Evolutionary conservation across 1,140 invertebrate genomes (phyloP).

Genomic region (Metaphire vulgaris): DNA sequence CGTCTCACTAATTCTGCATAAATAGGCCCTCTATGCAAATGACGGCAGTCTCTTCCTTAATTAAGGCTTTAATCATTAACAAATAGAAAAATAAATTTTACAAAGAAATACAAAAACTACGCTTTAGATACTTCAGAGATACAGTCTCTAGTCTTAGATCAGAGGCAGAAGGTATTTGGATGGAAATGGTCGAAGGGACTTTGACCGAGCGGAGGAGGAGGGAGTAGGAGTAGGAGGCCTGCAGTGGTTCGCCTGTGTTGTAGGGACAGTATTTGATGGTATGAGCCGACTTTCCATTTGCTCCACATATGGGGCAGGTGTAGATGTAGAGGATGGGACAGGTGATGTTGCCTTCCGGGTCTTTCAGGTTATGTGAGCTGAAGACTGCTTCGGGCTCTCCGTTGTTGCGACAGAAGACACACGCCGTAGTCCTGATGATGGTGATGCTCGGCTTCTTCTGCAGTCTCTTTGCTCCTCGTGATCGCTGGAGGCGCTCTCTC

Average conservation of each 20-base stretch:
- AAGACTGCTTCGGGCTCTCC: constrained; percentile 60
- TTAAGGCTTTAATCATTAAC: too few relatives aligned
- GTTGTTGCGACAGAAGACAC: constrained; percentile 70
- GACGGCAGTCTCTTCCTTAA: too few relatives aligned
- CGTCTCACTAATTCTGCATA: too few relatives aligned
- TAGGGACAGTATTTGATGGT: constrained; percentile 53
- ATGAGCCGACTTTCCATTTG: constrained; percentile 66
- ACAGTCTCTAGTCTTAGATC: neutral
- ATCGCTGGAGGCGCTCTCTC: constrained; percentile 21
- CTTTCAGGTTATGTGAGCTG: constrained; percentile 61
- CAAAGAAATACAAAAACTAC: neutral
- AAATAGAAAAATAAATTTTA: too few relatives aligned
- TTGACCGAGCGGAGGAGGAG: neutral
- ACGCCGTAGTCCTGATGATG: constrained; percentile 46
- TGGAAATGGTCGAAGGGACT: neutral
- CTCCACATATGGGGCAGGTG: constrained; percentile 65
- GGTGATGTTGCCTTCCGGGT: constrained; percentile 57
- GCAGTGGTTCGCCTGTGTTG: constrained; percentile 18
- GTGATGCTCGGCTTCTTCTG: constrained; percentile 4
- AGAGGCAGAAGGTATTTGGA: neutral
- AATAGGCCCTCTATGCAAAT: too few relatives aligned
- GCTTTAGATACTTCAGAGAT: too few relatives aligned
- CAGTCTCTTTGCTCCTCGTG: neutral
- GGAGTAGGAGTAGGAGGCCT: too few relatives aligned
- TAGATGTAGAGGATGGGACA: constrained; percentile 68